Evolutionary conservation across 2,888 invertebrate genomes (phyloP), one percentile per base, ranked within the genome.

Genomic region (Oscheius sp.): DNA sequence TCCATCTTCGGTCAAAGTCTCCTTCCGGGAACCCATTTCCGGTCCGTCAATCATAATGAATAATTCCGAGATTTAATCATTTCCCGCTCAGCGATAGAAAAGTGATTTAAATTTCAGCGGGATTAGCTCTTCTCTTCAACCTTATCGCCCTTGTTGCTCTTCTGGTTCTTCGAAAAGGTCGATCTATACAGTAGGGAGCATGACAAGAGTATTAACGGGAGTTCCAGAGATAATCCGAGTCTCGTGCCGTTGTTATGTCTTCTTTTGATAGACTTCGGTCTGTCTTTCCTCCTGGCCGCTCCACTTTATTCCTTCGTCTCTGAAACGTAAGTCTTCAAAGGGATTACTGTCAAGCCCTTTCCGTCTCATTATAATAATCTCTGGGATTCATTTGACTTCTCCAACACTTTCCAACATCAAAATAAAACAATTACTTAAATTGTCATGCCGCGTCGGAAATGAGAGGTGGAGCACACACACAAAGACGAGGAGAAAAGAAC

Each of bases 241-340:
- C 72, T 74, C 28, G 70, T 76, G 61, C 80, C 80, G 26, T 63
- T 80, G 54, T 56, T 77, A 17, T 70, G 68, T 45, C 75, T 80
- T 33, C 73, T 78, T 28, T 38, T 80, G 57, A 67, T 76, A 44
- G 80, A 78, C 64, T 64, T 72, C 51, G 67, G 72, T 22, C 67
- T 78, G 44, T 70, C 77, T 32, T 62, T 68, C 17, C 70, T 77
- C 49, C 72, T 80, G 36, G 45, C 71, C 63, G 59, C 66, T 24
- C 78, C 80, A 12, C 67, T 78, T 64, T 74, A 78, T 64, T 32
- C 45, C 22, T 72, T 68, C 66, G 22, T 70, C 51, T 57, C 68
- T 36, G 73, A 71, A 62, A 64, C 65, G 74, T 73, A 68, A 72
- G 72, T 76, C 67, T 12, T 56, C 54, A 62, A 1, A 36, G 22